Percentiles rank a stretch among this genome's conserved stretches.
Evolutionary conservation across 2,113 vertebrate genomes (phyloP).

Genomic region (Butorides virescens): DNA sequence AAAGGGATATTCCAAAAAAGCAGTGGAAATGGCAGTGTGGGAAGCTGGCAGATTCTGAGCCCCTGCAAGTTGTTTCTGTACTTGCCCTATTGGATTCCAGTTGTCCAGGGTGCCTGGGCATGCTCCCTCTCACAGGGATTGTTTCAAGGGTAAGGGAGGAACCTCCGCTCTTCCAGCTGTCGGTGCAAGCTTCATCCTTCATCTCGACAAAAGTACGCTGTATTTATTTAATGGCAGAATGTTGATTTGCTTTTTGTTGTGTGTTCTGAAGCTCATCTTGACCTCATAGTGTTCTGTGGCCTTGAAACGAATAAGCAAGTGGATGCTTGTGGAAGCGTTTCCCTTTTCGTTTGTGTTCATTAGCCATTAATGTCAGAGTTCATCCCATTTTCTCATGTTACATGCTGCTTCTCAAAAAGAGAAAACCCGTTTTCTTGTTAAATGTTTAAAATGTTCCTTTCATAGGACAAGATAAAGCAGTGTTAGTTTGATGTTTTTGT

Average conservation of each 20-base stretch:
- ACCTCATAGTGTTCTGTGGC: background rate
- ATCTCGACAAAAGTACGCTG: background rate
- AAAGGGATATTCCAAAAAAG: background rate
- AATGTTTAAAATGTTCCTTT: background rate
- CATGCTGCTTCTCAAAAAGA: background rate
- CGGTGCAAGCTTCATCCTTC: background rate
- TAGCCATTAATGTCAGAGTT: background rate
- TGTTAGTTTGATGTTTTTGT: background rate
- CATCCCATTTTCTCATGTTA: background rate
- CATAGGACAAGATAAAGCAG: background rate
- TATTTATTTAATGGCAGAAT: background rate
- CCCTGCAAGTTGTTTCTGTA: background rate
- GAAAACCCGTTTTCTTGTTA: background rate
- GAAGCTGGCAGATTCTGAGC: background rate
- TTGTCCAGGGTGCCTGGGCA: background rate
- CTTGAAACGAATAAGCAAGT: background rate
- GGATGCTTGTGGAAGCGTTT: background rate
- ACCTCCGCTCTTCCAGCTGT: background rate
- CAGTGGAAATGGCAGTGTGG: background rate
- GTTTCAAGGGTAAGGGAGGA: background rate
- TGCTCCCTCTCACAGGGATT: rapidly evolving
- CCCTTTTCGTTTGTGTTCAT: slow-evolving; percentile 10
- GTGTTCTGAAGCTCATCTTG: background rate
- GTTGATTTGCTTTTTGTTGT: background rate
- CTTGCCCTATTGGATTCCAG: background rate